These are phyloP conservation scores for Andrena bicolor DNA, from an alignment of 2,888 invertebrate genomes.

Conservation along the genomic window DNA sequence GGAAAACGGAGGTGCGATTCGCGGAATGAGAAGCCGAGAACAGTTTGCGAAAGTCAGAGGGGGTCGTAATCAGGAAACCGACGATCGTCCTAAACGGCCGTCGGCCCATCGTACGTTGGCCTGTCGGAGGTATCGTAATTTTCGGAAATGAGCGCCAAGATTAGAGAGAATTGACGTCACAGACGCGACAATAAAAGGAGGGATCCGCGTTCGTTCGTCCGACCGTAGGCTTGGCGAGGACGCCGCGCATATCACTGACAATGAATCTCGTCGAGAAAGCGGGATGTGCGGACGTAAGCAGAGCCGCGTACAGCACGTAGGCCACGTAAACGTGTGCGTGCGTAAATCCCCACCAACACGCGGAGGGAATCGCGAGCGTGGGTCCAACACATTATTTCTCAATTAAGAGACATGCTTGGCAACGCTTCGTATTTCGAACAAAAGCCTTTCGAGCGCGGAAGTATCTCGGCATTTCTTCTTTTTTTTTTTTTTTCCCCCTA, in stretches of 20 bases:
- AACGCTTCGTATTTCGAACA: not conserved
- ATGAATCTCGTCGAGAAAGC: conserved; percentile 52
- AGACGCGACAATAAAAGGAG: conserved; percentile 69
- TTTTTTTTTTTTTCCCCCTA: no score
- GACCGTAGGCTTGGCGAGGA: conserved; percentile 28
- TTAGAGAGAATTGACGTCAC: conserved; percentile 76
- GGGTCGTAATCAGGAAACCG: conserved; percentile 67
- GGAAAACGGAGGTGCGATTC: not conserved
- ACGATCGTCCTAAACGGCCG: conserved; percentile 59
- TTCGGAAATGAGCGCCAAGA: conserved; percentile 69
- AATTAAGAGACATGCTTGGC: conserved; percentile 24
- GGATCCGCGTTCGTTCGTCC: conserved; percentile 47
- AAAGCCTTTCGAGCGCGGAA: conserved; percentile 2
- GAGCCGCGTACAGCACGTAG: not conserved
- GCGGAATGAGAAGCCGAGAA: conserved; percentile 33
- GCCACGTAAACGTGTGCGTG: not conserved
- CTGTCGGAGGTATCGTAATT: conserved; percentile 60
- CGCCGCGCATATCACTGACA: conserved; percentile 49
- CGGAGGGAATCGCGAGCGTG: conserved; percentile 7
- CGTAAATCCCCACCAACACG: conserved; percentile 16
- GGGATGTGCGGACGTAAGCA: conserved; percentile 44
- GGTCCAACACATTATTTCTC: conserved; percentile 32
- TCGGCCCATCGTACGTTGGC: conserved; percentile 26
- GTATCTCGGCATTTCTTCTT: no score
- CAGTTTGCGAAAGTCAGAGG: conserved; percentile 43